Conservation (phyloP, 35 echinoderm and acorn worm species). For the Hemicentrotus pulcherrimus region DNA sequence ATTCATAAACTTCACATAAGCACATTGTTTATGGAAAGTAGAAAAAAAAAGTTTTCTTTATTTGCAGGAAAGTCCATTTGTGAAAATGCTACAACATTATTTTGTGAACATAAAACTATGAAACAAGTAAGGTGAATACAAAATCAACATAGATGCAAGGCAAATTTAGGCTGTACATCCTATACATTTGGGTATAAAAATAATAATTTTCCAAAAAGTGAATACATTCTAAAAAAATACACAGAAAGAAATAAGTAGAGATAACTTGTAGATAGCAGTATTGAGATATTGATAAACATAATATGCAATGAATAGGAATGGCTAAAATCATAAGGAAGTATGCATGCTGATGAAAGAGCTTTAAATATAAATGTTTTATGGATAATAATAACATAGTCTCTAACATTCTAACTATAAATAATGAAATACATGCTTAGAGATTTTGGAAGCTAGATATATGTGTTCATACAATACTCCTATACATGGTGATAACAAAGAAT, state of each 20-base stretch:
- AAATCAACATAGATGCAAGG: too few species aligned
- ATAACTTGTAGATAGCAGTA: too few species aligned
- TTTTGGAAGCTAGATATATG: not conserved
- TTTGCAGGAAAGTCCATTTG: not conserved
- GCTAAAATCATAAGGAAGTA: too few species aligned
- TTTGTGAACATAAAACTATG: too few species aligned
- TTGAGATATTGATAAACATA: too few species aligned
- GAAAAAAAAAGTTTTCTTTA: not conserved
- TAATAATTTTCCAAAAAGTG: not conserved
- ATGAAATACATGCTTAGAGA: not conserved
- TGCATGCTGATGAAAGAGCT: too few species aligned
- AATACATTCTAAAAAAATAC: not conserved
- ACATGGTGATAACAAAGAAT: not conserved
- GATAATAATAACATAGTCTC: not conserved
- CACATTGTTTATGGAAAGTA: not conserved
- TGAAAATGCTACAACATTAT: not conserved
- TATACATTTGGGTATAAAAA: not conserved
- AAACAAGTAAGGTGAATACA: too few species aligned
- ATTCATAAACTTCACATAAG: not conserved
- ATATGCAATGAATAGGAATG: too few species aligned
- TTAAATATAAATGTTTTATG: not conserved
- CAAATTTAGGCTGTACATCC: not conserved
- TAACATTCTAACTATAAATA: not conserved
- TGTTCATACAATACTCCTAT: not conserved
- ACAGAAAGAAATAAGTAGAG: too few species aligned